Evolutionary conservation across 2,797 vertebrate species (phyloP).

Genomic region (Borostomias antarcticus): DNA sequence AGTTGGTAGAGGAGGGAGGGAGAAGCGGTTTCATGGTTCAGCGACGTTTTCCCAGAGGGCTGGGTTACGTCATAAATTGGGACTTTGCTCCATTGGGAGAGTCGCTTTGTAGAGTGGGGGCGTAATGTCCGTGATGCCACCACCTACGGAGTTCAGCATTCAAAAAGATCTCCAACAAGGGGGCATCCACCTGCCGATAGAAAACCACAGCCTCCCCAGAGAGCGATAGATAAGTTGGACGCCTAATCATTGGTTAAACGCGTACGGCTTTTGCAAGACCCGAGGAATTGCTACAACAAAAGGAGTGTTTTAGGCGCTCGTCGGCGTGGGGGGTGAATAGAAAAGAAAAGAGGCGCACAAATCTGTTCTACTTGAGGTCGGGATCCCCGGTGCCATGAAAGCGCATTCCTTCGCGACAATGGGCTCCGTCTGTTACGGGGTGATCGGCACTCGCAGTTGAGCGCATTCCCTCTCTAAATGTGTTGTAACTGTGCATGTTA

Average conservation of each 20-base stretch:
- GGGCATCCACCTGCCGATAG: slow-evolving; percentile 38
- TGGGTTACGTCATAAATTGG: slow-evolving; percentile 72
- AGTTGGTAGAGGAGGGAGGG: too few relatives aligned
- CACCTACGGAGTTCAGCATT: slow-evolving; percentile 40
- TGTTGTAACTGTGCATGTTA: slow-evolving; percentile 22
- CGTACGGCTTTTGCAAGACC: neutral
- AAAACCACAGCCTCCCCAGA: neutral
- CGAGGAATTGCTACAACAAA: neutral
- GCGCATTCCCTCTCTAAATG: slow-evolving; percentile 14
- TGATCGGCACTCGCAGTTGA: slow-evolving; percentile 28
- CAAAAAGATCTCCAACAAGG: slow-evolving; percentile 22
- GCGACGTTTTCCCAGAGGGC: slow-evolving; percentile 34
- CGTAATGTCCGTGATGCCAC: slow-evolving; percentile 33
- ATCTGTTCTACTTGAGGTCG: slow-evolving; percentile 47
- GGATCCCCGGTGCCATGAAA: slow-evolving; percentile 36
- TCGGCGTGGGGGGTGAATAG: neutral
- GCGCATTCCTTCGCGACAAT: slow-evolving; percentile 39
- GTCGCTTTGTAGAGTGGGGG: slow-evolving; percentile 34
- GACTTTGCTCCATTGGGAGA: slow-evolving; percentile 80
- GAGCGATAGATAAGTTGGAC: neutral
- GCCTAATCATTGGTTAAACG: neutral
- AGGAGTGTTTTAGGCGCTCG: neutral
- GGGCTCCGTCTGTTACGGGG: slow-evolving; percentile 37
- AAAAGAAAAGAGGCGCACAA: slow-evolving; percentile 18
- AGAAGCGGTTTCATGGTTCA: too few relatives aligned